Evolutionary conservation across 2,888 invertebrate species (phyloP), one percentile per base, ranked within the genome.

Genomic region (Nezara viridula): DNA sequence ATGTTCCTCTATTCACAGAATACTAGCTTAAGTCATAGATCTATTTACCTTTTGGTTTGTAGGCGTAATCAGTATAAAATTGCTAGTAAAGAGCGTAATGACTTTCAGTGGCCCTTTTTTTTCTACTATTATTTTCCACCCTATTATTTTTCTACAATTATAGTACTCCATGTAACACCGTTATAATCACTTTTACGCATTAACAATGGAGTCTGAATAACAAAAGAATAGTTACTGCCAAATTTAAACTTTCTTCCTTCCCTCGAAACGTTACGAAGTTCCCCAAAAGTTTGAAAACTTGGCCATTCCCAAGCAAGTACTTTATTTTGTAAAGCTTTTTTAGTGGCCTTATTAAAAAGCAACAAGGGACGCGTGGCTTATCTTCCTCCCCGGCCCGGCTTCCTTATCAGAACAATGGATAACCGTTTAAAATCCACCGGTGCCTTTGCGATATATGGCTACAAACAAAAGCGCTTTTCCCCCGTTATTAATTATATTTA

Each of bases 401-500:
- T 81, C 81, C 81, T 81, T 81, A 81, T 81, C 81, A 44, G 44
- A 40, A 47, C 81, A 81, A 47, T 81, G 81, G 81, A 40, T 81
- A 73, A 73, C 66, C 66, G 66, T 37, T 73, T 73, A 73, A 73
- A 73, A 73, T 37, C 44, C 44, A 47, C 10, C 44, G n/a, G 81
- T 24, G 21, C 12, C 81, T 10, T 44, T 0, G 81, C 12, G 81
- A 81, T 81, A 47, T 81, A 81, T 81, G 81, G 81, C 32, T 81
- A 47, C 81, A 81, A 81, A 81, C 81, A 44, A 73, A 37, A 73
- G 44, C 81, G 0, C 81, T 16, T 44, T 47, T 47, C 66, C 12
- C n/a, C 81, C 44, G 81, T 81, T 44, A 81, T 81, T 81, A 44
- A 81, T 81, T 81, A 81, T 81, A 81, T 81, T 81, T 81, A 47